phyloP scores from a whole-genome alignment of 2,888 invertebrate species.

The Temnothorax rugatulus region DNA sequence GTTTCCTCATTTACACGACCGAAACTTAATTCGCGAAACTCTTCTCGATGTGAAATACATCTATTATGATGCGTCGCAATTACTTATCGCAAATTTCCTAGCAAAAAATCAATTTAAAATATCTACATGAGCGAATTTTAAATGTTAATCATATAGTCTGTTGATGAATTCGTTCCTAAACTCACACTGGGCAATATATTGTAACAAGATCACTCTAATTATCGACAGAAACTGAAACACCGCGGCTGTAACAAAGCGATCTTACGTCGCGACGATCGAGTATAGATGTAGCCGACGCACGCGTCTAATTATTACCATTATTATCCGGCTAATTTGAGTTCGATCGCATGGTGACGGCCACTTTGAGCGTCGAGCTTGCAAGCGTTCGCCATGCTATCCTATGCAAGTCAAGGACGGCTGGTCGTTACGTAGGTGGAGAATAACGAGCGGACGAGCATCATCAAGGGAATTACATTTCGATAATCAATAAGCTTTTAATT shows the following conservation, averaged over 20 bases:
- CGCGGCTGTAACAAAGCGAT: neutral
- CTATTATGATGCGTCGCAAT: neutral
- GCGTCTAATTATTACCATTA: conserved; percentile 42
- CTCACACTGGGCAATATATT: neutral
- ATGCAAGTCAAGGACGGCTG: conserved; percentile 32
- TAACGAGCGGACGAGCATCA: conserved; percentile 38
- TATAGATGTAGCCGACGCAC: conserved; percentile 3
- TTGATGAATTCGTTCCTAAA: neutral
- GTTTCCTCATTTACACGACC: neutral
- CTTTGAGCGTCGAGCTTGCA: conserved; percentile 10
- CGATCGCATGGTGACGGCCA: conserved; percentile 37
- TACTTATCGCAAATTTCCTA: neutral
- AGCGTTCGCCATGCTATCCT: conserved; percentile 34
- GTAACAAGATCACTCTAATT: neutral
- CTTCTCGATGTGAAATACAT: neutral
- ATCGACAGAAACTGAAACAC: neutral
- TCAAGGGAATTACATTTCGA: conserved; percentile 54
- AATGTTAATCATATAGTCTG: neutral
- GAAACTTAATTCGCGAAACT: neutral
- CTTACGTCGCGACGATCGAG: neutral
- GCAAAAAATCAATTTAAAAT: neutral
- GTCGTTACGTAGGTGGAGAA: neutral
- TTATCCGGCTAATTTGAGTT: conserved; percentile 30
- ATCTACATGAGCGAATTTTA: neutral
- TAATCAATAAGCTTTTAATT: conserved; percentile 65